Percentiles rank a stretch among this genome's conserved stretches.
These are phyloP conservation scores for Whitmania pigra DNA, from an alignment of 1,140 invertebrate genomes.

Conservation along the genomic window DNA sequence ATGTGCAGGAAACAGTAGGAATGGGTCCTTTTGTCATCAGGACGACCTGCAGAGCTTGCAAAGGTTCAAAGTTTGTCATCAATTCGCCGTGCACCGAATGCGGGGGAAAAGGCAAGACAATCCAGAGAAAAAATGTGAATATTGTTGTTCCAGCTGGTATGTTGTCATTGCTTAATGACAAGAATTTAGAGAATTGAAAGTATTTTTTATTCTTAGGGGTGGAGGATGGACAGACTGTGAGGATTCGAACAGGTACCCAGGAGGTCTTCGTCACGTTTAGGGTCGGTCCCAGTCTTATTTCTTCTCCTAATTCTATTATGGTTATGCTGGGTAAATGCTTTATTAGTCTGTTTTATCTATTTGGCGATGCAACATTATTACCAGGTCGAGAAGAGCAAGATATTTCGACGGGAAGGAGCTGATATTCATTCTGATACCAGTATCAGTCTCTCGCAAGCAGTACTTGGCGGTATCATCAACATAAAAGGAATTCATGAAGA, in stretches of 20 bases:
- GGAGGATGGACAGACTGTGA: constrained; percentile 86
- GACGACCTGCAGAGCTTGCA: constrained; percentile 82
- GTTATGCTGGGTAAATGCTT: neutral
- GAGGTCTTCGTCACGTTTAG: constrained; percentile 82
- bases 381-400: constrained; percentile 76
- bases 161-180: neutral
- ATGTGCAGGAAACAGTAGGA: constrained; percentile 37
- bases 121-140: constrained; percentile 74
- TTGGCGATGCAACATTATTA: constrained; percentile 13
- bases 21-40: constrained; percentile 88
- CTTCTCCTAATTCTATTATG: neutral
- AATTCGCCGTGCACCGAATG: constrained; percentile 83
- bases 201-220: constrained; percentile 48
- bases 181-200: neutral
- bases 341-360: neutral
- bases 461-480: constrained; percentile 78
- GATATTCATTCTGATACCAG: constrained; percentile 63
- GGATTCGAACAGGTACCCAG: constrained; percentile 74
- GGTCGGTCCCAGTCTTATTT: constrained; percentile 19
- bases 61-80: constrained; percentile 72
- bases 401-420: constrained; percentile 78
- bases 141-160: constrained; percentile 79
- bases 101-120: constrained; percentile 76
- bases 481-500: constrained; percentile 91
- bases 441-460: constrained; percentile 64